These are phyloP conservation scores for Sebastolobus altivelis DNA, from an alignment of 2,797 vertebrate species.

Conservation along the genomic window DNA sequence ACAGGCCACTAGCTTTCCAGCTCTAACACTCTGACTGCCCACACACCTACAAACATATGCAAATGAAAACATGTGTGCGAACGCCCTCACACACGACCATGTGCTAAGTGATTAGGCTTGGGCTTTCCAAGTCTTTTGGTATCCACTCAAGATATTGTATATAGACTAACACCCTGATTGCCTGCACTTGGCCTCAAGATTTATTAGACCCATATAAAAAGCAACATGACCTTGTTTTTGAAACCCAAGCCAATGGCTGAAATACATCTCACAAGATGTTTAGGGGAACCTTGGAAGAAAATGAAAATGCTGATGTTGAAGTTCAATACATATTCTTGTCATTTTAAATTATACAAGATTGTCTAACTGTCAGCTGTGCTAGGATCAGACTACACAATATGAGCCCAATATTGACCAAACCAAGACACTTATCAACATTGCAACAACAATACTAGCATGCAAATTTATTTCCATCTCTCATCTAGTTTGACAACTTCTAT, in stretches of 20 bases:
- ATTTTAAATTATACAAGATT: conserved; percentile 3
- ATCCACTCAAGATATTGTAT: conserved; percentile 34
- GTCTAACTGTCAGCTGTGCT: neutral
- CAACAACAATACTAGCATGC: neutral
- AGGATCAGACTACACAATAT: conserved; percentile 1
- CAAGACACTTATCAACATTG: neutral
- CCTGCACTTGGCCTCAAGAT: conserved; percentile 46
- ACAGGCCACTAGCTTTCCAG: neutral
- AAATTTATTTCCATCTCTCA: neutral
- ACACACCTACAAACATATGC: conserved; percentile 6
- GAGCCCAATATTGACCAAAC: neutral
- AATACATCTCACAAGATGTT: conserved; percentile 36
- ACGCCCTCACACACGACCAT: neutral
- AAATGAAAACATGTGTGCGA: conserved; percentile 18
- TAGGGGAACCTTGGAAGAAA: conserved; percentile 24
- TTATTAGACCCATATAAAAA: conserved; percentile 55
- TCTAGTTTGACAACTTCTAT: too few relatives aligned
- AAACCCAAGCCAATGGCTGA: conserved; percentile 30
- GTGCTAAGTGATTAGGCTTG: conserved; percentile 38
- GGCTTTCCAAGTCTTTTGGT: conserved; percentile 41
- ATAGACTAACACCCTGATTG: conserved; percentile 27
- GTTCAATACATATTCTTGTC: neutral
- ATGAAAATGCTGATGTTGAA: conserved; percentile 35
- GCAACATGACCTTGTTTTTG: conserved; percentile 50
- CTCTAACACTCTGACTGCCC: neutral